A percentile compares a stretch with the other conserved stretches of the same genome.
These are phyloP conservation scores for Ceratosolen fusciceps DNA, from an alignment of 1,140 invertebrate genomes.

Conservation along the genomic window DNA sequence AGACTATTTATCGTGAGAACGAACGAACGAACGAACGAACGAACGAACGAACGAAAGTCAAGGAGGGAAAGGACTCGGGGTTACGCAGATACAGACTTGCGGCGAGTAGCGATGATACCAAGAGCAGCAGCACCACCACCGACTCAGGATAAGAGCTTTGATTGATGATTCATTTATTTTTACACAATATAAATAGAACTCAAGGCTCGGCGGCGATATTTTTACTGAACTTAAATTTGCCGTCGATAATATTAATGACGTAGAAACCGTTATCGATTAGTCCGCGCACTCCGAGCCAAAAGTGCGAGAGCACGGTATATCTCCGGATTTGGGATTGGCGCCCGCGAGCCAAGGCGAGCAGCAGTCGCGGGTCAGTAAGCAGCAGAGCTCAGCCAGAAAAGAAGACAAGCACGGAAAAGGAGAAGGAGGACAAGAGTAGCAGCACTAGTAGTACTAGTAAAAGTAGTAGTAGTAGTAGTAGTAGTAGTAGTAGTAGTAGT, in stretches of 20 bases:
- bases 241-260: background rate
- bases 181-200: conserved; percentile 1
- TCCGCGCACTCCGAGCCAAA: background rate
- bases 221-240: background rate
- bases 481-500: no score
- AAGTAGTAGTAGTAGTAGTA: no score
- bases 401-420: background rate
- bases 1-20: background rate
- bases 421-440: background rate
- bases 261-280: background rate
- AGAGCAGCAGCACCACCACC: no score
- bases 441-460: no score
- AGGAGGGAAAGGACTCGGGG: background rate
- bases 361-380: background rate
- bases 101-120: background rate
- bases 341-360: background rate
- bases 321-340: background rate
- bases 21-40: background rate
- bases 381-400: background rate
- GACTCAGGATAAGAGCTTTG: background rate
- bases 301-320: background rate
- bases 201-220: background rate
- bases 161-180: conserved; percentile 13
- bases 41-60: no score
- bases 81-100: background rate